Conservation (phyloP, 2,113 vertebrate species). For the Equus quagga region DNA sequence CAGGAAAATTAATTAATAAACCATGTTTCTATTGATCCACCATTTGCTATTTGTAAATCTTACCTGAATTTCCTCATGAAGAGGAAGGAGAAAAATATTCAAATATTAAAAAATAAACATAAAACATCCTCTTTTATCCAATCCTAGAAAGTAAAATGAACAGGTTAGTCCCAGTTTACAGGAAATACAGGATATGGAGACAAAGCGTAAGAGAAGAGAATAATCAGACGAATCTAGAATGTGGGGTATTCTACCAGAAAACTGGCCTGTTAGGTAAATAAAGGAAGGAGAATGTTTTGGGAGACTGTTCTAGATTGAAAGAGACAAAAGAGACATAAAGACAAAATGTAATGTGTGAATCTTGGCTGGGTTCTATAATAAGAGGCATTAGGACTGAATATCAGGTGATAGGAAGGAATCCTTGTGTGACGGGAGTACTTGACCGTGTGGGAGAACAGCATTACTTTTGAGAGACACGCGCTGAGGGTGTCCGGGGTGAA, state of each 20-base stretch:
- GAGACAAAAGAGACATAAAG: not conserved
- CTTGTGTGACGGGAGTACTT: too few species aligned
- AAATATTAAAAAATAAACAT: not conserved
- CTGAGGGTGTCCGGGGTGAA: too few species aligned
- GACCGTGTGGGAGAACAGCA: too few species aligned
- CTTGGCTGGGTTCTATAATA: not conserved
- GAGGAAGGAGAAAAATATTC: not conserved
- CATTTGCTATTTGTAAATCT: not conserved
- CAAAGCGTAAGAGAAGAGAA: not conserved
- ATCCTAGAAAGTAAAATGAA: not conserved
- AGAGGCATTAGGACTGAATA: accelerated
- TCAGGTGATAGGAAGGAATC: not conserved
- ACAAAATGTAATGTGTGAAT: not conserved
- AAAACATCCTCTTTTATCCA: not conserved
- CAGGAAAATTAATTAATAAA: not conserved
- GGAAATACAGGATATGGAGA: not conserved
- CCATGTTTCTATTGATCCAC: not conserved
- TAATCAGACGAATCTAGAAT: too few species aligned
- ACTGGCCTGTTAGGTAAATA: too few species aligned
- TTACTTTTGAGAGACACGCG: not conserved
- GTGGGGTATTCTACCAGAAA: too few species aligned
- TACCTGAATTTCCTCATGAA: not conserved
- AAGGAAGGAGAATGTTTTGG: not conserved
- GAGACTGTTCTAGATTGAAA: not conserved
- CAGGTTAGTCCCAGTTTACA: not conserved